Evolutionary conservation across 2,888 invertebrate genomes (phyloP).

Genomic region (Liposcelis brunnea): DNA sequence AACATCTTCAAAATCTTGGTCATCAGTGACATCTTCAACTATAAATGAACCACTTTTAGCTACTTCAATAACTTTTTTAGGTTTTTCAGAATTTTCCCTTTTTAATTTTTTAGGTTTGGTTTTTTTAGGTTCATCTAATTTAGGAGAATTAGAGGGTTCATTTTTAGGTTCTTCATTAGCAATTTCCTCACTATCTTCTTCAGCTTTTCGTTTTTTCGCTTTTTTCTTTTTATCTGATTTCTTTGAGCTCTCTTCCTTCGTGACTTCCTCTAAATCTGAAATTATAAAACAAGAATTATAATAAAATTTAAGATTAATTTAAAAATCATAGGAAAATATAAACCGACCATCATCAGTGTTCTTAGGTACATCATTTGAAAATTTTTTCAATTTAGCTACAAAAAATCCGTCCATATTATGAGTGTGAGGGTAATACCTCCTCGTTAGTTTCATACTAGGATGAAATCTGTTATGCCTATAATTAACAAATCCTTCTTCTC

Average conservation of each 20-base stretch:
- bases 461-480: conserved; percentile 76
- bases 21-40: conserved; percentile 12
- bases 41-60: conserved; percentile 2
- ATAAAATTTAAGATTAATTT: too few relatives aligned
- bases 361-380: conserved; percentile 56
- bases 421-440: conserved; percentile 91
- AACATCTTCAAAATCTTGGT: conserved; percentile 9
- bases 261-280: too few relatives aligned
- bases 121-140: background rate
- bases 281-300: background rate
- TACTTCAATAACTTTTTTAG: background rate
- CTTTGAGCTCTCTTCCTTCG: too few relatives aligned
- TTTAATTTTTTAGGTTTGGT: background rate
- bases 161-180: background rate
- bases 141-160: background rate
- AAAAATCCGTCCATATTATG: conserved; percentile 99
- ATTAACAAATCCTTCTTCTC: conserved; percentile 83
- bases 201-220: background rate
- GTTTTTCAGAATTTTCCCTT: background rate
- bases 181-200: background rate
- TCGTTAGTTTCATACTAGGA: conserved; percentile 70
- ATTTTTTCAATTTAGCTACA: conserved; percentile 94
- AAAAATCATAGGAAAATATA: too few relatives aligned
- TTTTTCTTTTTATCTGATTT: too few relatives aligned
- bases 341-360: conserved; percentile 1